Evolutionary conservation across 2,797 vertebrate species (phyloP).

Genomic region (Liasis olivaceus): DNA sequence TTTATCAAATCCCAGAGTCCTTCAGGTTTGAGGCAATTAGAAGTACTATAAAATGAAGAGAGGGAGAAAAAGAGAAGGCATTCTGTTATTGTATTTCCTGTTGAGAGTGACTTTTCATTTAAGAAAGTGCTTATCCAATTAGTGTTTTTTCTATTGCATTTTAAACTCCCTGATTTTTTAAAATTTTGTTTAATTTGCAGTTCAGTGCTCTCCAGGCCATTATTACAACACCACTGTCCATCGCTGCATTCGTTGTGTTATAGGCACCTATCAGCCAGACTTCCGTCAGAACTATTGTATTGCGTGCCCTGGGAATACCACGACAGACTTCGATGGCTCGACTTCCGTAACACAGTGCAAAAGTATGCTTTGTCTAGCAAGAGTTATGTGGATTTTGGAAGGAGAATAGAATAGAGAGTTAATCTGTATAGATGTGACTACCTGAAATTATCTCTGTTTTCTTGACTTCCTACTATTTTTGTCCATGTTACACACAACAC

Average conservation of each 20-base stretch:
- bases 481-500: neutral
- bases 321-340: constrained; percentile 95
- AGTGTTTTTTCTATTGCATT: neutral
- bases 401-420: neutral
- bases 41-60: neutral
- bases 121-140: neutral
- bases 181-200: constrained; percentile 67
- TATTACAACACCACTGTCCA: constrained; percentile 96
- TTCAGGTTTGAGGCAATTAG: neutral
- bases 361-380: constrained; percentile 77
- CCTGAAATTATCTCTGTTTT: neutral
- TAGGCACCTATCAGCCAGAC: constrained; percentile 94
- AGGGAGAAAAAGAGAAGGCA: neutral
- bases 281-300: constrained; percentile 98
- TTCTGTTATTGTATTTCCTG: neutral
- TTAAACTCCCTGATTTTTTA: neutral
- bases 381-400: neutral
- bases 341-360: constrained; percentile 97
- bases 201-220: constrained; percentile 93
- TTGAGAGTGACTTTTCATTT: neutral
- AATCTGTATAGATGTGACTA: neutral
- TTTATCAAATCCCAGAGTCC: neutral
- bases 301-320: constrained; percentile 94
- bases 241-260: constrained; percentile 92
- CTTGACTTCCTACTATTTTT: neutral